A percentile compares a stretch with the other conserved stretches of the same genome.
Evolutionary conservation across 2,797 vertebrate species (phyloP).

Genomic region (Danio kyathit): DNA sequence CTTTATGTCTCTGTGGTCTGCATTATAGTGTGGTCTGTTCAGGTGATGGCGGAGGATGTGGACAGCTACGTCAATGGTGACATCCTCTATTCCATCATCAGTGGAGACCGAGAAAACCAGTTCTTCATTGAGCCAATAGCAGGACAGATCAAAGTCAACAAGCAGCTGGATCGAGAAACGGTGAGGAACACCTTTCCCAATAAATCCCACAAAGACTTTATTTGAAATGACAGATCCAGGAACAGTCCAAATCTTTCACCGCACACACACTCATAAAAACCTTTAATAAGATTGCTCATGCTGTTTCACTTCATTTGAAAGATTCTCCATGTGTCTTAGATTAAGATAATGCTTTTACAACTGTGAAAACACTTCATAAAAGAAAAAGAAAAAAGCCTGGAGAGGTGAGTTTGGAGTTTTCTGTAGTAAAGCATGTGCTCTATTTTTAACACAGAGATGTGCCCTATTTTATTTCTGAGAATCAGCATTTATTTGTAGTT

Average conservation of each 20-base stretch:
- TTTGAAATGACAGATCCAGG: slow-evolving; percentile 15
- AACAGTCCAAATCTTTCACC: background rate
- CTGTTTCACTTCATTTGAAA: background rate
- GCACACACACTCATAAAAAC: background rate
- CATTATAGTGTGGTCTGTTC: slow-evolving; percentile 31
- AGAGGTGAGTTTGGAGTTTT: too few relatives aligned
- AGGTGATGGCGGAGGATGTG: slow-evolving; percentile 92
- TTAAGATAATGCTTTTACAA: background rate
- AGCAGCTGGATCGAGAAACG: slow-evolving; percentile 92
- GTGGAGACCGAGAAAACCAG: slow-evolving; percentile 88
- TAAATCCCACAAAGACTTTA: slow-evolving; percentile 25
- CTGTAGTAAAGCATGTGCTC: background rate
- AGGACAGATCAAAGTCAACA: slow-evolving; percentile 93
- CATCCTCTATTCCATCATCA: slow-evolving; percentile 90
- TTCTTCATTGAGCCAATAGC: slow-evolving; percentile 89
- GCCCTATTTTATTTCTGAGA: background rate
- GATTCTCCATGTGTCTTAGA: background rate
- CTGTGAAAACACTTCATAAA: background rate
- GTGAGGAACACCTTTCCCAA: slow-evolving; percentile 74
- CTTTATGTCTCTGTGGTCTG: background rate
- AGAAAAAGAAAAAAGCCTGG: background rate
- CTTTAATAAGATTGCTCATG: slow-evolving; percentile 8
- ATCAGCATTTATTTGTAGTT: background rate
- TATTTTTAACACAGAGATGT: background rate
- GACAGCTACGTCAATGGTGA: slow-evolving; percentile 91